Conservation (phyloP, 2,888 invertebrate species). For the Chrysodeixis includens region DNA sequence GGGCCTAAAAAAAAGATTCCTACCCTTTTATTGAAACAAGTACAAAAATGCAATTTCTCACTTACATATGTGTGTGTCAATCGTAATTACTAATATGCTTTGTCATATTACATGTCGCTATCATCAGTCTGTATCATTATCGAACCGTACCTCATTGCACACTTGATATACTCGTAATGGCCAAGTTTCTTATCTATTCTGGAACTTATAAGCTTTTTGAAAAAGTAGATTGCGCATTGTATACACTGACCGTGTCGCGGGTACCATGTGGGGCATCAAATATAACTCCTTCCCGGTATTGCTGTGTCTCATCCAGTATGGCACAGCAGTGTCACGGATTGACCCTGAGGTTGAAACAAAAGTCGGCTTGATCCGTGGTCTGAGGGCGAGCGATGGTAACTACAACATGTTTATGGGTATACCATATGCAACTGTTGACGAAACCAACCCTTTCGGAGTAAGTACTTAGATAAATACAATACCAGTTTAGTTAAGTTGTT, state of each 20-base stretch:
- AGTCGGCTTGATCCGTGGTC: constrained; percentile 69
- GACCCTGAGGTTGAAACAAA: constrained; percentile 71
- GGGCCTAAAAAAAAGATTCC: too few species aligned
- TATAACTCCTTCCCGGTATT: constrained; percentile 39
- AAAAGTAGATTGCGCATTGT: not conserved
- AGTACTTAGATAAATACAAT: constrained; percentile 51
- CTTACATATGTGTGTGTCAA: too few species aligned
- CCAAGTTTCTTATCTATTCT: constrained; percentile 24
- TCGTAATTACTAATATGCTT: too few species aligned
- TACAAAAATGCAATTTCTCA: too few species aligned
- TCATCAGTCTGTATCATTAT: too few species aligned
- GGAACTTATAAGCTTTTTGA: constrained; percentile 3
- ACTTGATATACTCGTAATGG: too few species aligned
- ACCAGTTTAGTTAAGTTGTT: too few species aligned
- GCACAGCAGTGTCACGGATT: constrained; percentile 54
- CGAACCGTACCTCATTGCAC: too few species aligned
- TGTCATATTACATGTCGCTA: too few species aligned
- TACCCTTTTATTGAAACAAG: too few species aligned
- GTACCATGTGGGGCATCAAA: constrained; percentile 46
- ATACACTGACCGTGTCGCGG: not conserved
- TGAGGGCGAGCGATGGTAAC: constrained; percentile 68
- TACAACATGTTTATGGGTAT: constrained; percentile 77
- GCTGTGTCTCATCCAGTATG: constrained; percentile 40
- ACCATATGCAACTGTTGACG: constrained; percentile 71
- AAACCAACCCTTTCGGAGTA: constrained; percentile 74